Conservation (phyloP, 2,888 invertebrate genomes). For the Pseudoips prasinana region DNA sequence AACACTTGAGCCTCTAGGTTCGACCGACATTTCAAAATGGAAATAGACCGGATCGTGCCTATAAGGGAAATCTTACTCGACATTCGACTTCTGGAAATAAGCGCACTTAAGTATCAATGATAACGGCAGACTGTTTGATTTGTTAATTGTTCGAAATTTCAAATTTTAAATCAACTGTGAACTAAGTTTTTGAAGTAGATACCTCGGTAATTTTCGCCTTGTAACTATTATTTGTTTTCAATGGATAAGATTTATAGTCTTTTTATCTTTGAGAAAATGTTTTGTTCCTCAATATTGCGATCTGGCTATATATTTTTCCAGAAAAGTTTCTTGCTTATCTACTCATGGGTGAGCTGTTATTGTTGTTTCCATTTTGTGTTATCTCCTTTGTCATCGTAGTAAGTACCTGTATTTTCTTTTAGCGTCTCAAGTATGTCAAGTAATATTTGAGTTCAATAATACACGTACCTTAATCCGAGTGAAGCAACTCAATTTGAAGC, state of each 20-base stretch:
- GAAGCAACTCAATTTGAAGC: no score
- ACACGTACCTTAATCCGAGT: no score
- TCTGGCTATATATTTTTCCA: neutral
- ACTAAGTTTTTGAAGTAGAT: no score
- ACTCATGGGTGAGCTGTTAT: no score
- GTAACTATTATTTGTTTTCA: conserved; percentile 25
- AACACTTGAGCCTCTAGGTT: conserved; percentile 65
- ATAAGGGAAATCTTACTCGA: conserved; percentile 67
- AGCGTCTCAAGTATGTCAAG: no score
- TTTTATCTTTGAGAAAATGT: conserved; percentile 21
- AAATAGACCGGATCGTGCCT: conserved; percentile 67
- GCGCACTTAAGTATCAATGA: conserved; percentile 60
- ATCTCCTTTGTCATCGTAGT: no score
- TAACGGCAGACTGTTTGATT: conserved; percentile 37
- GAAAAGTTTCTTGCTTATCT: conserved; percentile 2
- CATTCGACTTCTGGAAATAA: conserved; percentile 61
- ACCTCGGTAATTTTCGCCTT: conserved; percentile 9
- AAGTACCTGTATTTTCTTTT: no score
- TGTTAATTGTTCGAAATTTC: conserved; percentile 20
- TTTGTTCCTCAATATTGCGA: conserved; percentile 11
- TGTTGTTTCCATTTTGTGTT: neutral
- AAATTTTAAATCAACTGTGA: no score
- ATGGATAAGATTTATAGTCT: conserved; percentile 24
- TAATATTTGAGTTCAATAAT: no score
- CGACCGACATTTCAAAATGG: conserved; percentile 70